These are phyloP conservation scores for Tetragonula clypearis DNA, from an alignment of 1,140 invertebrate species.

Conservation along the genomic window DNA sequence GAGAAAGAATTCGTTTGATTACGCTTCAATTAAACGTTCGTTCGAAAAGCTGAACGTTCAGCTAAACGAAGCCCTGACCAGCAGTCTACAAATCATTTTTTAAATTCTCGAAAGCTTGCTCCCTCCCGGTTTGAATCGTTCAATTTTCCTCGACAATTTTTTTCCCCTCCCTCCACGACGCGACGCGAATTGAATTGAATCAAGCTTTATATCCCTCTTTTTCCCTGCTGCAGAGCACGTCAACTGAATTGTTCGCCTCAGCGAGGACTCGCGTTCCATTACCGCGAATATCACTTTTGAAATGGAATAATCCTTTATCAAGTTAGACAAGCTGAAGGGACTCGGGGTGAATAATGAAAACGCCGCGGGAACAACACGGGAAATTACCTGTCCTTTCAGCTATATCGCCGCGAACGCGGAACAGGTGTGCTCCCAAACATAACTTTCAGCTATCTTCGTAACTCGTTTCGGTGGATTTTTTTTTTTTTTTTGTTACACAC, in stretches of 20 bases:
- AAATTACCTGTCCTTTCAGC: neutral
- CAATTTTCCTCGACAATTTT: neutral
- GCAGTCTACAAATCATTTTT: neutral
- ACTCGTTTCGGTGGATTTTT: neutral
- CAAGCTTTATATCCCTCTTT: no score
- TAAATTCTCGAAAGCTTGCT: neutral
- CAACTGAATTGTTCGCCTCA: neutral
- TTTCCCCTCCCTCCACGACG: neutral
- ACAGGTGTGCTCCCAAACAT: neutral
- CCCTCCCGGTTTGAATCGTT: neutral
- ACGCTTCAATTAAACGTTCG: neutral
- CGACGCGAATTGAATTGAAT: no score
- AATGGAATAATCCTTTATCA: neutral
- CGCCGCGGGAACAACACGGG: neutral
- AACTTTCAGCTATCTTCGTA: neutral
- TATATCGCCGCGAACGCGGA: neutral
- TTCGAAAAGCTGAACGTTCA: neutral
- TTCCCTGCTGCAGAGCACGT: neutral
- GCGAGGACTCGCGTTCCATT: neutral
- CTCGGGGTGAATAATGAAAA: conserved; percentile 24
- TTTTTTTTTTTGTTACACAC: neutral
- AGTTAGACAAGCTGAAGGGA: neutral
- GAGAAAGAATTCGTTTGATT: neutral
- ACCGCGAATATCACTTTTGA: neutral
- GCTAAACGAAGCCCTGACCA: neutral